Conservation (phyloP, 2,797 vertebrate species). For the Propithecus deckenii region DNA sequence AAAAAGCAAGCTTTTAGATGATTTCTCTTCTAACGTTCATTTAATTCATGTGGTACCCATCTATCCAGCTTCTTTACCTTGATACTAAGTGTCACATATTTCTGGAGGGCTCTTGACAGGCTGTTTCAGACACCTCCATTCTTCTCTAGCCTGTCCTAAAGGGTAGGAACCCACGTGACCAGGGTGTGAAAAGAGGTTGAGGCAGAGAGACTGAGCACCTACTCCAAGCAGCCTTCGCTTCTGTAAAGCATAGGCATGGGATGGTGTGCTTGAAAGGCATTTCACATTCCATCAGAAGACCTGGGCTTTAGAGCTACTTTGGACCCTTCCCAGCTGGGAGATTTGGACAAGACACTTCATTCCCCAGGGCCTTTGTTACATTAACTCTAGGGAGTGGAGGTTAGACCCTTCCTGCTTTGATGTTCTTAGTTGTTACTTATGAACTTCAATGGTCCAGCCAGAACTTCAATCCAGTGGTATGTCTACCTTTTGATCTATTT, state of each 20-base stretch:
- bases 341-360: background rate
- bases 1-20: no score
- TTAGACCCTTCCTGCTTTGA: no score
- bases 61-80: background rate
- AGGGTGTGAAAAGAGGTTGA: background rate
- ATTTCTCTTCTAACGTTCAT: no score
- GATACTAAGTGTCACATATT: background rate
- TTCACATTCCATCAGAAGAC: background rate
- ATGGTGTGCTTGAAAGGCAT: background rate
- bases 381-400: background rate
- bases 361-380: background rate
- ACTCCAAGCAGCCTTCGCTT: background rate
- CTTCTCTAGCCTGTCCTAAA: background rate
- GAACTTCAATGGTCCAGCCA: no score
- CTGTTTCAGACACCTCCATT: background rate
- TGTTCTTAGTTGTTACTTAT: no score
- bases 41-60: no score
- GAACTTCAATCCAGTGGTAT: no score
- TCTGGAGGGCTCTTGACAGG: background rate
- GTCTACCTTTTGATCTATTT: no score
- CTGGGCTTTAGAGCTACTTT: background rate
- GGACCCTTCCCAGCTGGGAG: background rate
- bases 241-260: background rate
- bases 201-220: background rate
- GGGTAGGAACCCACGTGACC: no score